phyloP scores from a whole-genome alignment of 2,113 vertebrate genomes.

The Tetraodon nigroviridis region DNA sequence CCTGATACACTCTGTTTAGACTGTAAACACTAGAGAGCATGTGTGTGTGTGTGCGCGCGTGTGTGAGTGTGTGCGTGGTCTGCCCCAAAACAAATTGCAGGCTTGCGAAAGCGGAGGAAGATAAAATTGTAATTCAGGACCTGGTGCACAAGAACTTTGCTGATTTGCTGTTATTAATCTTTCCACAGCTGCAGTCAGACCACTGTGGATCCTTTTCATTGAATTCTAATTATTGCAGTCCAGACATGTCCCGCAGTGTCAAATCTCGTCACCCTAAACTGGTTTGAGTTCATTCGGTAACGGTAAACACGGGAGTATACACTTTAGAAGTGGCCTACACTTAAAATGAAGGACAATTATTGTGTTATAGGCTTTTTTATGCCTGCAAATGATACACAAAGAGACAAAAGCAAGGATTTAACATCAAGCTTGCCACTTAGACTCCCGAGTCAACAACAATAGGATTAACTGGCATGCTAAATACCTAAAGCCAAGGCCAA shows the following conservation, averaged over 20 bases:
- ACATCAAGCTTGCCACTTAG: slow-evolving; percentile 45
- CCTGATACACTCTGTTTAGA: slow-evolving; percentile 55
- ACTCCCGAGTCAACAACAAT: slow-evolving; percentile 53
- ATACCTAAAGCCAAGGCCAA: slow-evolving; percentile 41
- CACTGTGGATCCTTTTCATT: slow-evolving; percentile 18
- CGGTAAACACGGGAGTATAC: neutral
- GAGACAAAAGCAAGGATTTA: slow-evolving; percentile 49
- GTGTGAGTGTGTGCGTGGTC: slow-evolving; percentile 8
- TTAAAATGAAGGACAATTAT: slow-evolving; percentile 23
- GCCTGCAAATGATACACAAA: slow-evolving; percentile 32
- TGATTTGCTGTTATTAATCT: slow-evolving; percentile 12
- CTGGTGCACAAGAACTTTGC: slow-evolving; percentile 14
- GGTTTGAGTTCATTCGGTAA: slow-evolving; percentile 19
- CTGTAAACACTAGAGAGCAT: slow-evolving; percentile 53
- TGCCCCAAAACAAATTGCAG: slow-evolving; percentile 11
- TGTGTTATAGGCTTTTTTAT: slow-evolving; percentile 19
- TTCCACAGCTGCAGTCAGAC: slow-evolving; percentile 8
- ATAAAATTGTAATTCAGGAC: neutral
- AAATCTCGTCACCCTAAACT: slow-evolving; percentile 2
- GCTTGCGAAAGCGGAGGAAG: slow-evolving; percentile 12
- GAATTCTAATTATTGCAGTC: neutral
- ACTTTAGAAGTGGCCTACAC: slow-evolving; percentile 24
- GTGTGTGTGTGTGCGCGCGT: slow-evolving; percentile 6
- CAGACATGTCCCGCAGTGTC: slow-evolving; percentile 2
- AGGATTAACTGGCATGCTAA: slow-evolving; percentile 53